Evolutionary conservation across 2,888 invertebrate genomes (phyloP).

Genomic region (Oligia strigilis): DNA sequence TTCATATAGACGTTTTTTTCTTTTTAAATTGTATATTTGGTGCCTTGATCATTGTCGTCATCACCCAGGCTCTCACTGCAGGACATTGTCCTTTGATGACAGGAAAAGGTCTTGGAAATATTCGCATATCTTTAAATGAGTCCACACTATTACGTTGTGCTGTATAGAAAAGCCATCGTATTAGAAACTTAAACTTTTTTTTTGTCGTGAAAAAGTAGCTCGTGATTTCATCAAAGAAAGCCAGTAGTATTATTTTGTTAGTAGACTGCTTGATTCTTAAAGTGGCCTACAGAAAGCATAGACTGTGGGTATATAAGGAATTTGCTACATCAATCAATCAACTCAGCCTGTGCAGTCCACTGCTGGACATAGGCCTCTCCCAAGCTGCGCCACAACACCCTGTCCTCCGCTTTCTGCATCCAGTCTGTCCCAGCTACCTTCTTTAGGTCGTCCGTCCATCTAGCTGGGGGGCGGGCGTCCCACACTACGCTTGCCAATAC

Average conservation of each 20-base stretch:
- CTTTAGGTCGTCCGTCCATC: no score
- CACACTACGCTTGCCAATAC: no score
- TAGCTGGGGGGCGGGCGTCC: no score
- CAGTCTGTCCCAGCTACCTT: no score
- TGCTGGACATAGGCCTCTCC: no score
- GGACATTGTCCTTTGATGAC: constrained; percentile 25
- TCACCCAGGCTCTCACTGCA: not conserved
- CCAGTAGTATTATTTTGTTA: not conserved
- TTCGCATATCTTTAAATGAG: not conserved
- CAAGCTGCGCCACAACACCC: no score
- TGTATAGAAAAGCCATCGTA: not conserved
- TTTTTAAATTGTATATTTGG: constrained; percentile 37
- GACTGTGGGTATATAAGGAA: not conserved
- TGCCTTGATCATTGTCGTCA: constrained; percentile 27
- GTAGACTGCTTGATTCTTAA: not conserved
- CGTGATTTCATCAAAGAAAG: no score
- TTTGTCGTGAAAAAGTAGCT: not conserved
- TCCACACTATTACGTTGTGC: not conserved
- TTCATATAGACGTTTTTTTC: constrained; percentile 36
- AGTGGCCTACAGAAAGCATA: not conserved
- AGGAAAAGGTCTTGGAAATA: not conserved
- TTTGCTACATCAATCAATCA: not conserved
- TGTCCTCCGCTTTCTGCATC: no score
- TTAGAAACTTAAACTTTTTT: no score
- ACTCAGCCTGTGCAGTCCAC: no score